Conservation (phyloP, 2,888 invertebrate species). For the Chirona hameri region DNA sequence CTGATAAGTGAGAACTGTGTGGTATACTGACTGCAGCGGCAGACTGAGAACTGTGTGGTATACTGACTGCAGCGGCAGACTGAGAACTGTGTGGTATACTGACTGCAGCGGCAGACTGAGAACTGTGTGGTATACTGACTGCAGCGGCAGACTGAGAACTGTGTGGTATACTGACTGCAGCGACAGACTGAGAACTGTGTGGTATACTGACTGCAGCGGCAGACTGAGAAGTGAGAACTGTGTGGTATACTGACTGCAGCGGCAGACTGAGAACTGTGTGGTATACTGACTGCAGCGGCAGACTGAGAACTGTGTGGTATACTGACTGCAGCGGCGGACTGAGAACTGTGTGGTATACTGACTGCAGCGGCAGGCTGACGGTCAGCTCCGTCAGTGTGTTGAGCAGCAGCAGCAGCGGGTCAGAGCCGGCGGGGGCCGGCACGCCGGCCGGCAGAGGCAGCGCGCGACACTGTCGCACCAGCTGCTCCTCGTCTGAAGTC, state of each 20-base stretch:
- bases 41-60: no score
- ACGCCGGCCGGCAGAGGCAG: constrained; percentile 36
- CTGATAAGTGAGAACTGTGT: constrained; percentile 31
- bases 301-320: constrained; percentile 33
- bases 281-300: no score
- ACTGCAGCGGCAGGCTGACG: constrained; percentile 35
- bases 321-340: no score
- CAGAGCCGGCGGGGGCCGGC: constrained; percentile 33
- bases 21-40: no score
- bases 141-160: constrained; percentile 34
- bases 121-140: constrained; percentile 36
- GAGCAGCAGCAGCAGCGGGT: not conserved
- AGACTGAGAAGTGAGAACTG: no score
- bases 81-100: constrained; percentile 35
- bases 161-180: no score
- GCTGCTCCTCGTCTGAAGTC: constrained; percentile 56
- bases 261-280: no score
- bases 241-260: no score
- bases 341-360: constrained; percentile 36
- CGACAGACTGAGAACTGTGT: no score
- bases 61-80: constrained; percentile 36
- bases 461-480: not conserved
- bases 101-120: no score
- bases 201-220: constrained; percentile 36
- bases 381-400: constrained; percentile 35